A percentile compares a stretch with the other conserved stretches of the same genome.
Conservation (phyloP, 92 coral and sea anemone species). For the Parazoanthus atlanticus region DNA sequence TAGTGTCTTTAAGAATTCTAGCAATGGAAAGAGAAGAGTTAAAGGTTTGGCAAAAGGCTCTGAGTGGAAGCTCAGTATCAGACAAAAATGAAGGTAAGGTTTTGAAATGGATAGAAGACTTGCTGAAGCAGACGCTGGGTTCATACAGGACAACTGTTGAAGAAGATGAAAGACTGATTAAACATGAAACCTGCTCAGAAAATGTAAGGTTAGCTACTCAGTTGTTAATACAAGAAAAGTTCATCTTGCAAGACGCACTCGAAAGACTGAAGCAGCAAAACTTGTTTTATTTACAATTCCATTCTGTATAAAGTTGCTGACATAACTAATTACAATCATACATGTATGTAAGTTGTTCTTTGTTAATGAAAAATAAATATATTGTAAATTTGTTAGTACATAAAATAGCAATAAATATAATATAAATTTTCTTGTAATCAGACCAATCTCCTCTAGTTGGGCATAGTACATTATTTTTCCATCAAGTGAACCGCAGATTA, state of each 20-base stretch:
- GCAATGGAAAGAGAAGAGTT: conserved; percentile 65
- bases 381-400: no score
- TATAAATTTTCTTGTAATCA: not conserved
- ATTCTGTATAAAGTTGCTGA: not conserved
- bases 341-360: not conserved
- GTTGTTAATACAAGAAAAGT: conserved; percentile 70
- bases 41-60: conserved; percentile 51
- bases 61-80: conserved; percentile 45
- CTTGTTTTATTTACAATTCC: not conserved
- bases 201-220: conserved; percentile 56
- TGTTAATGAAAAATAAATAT: no score
- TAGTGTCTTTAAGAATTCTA: conserved; percentile 65
- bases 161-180: not conserved
- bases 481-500: no score
- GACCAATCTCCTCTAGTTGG: not conserved
- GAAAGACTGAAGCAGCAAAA: not conserved
- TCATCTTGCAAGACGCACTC: conserved; percentile 55
- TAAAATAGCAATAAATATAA: no score
- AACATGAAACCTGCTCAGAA: conserved; percentile 10
- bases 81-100: conserved; percentile 45
- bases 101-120: conserved; percentile 46
- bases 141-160: conserved; percentile 32
- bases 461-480: no score
- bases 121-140: conserved; percentile 52
- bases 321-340: not conserved